Percentiles rank a stretch among this genome's conserved stretches.
phyloP scores from a whole-genome alignment of 2,888 invertebrate genomes.

The Latheticus oryzae region DNA sequence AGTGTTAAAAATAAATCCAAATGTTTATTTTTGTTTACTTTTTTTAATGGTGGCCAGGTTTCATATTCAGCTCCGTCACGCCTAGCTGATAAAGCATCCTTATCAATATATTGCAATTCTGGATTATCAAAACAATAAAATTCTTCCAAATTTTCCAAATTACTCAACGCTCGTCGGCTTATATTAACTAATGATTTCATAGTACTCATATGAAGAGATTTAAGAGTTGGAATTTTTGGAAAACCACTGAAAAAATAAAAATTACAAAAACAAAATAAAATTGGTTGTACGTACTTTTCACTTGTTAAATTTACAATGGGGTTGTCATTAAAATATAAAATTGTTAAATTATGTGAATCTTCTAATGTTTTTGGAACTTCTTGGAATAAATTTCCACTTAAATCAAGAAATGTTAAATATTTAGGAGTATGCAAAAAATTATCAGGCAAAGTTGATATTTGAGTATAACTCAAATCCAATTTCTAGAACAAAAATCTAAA shows the following conservation, averaged over 20 bases:
- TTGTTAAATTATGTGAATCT: constrained; percentile 71
- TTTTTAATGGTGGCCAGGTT: constrained; percentile 75
- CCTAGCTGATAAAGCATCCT: constrained; percentile 69
- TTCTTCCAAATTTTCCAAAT: constrained; percentile 69
- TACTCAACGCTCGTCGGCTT: constrained; percentile 69
- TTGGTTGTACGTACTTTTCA: constrained; percentile 53
- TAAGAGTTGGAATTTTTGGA: constrained; percentile 72
- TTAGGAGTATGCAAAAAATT: constrained; percentile 76
- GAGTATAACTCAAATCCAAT: constrained; percentile 77
- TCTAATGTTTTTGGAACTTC: constrained; percentile 72
- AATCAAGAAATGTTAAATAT: constrained; percentile 73
- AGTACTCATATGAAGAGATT: constrained; percentile 76
- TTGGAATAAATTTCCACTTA: constrained; percentile 71
- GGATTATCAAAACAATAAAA: constrained; percentile 76
- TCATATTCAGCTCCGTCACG: constrained; percentile 67
- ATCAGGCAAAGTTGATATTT: constrained; percentile 72
- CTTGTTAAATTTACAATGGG: constrained; percentile 71
- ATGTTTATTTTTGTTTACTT: constrained; percentile 68
- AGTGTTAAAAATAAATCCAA: not conserved
- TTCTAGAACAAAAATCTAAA: constrained; percentile 63
- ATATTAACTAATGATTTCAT: constrained; percentile 73
- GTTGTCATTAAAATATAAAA: constrained; percentile 77
- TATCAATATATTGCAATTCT: constrained; percentile 70
- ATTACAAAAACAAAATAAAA: not conserved
- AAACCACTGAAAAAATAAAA: constrained; percentile 69